Percentiles rank a stretch among this genome's conserved stretches.
Evolutionary conservation across 1,140 invertebrate species (phyloP).

Genomic region (Zaprionus gabonicus): DNA sequence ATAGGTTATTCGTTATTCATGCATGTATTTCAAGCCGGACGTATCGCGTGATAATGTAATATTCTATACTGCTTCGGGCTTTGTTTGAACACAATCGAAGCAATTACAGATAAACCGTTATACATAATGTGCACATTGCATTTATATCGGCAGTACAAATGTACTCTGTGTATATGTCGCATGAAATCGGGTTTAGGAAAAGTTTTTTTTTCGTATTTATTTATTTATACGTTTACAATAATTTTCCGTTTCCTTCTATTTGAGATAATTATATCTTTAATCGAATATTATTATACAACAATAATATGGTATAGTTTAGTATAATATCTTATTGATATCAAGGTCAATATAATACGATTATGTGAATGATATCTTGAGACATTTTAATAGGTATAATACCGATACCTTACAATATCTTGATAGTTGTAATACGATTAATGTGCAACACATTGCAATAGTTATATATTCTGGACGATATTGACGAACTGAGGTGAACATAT

Average conservation of each 20-base stretch:
- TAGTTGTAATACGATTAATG: neutral
- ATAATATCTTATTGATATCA: conserved; percentile 3
- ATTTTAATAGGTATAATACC: neutral
- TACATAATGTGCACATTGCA: neutral
- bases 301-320: neutral
- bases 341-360: neutral
- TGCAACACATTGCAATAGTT: neutral
- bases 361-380: neutral
- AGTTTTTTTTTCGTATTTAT: neutral
- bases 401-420: neutral
- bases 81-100: conserved; percentile 12
- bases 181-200: neutral
- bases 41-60: conserved; percentile 35
- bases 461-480: neutral
- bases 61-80: conserved; percentile 15
- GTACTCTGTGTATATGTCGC: neutral
- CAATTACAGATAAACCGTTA: conserved; percentile 6
- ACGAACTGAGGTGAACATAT: neutral
- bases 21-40: conserved; percentile 53
- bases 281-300: neutral
- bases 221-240: neutral
- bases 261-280: neutral
- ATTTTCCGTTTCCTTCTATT: neutral
- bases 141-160: neutral
- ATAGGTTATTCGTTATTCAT: conserved; percentile 25